A percentile compares a stretch with the other conserved stretches of the same genome.
phyloP scores from a whole-genome alignment of 2,888 invertebrate species.

The Brachylomia viminalis region DNA sequence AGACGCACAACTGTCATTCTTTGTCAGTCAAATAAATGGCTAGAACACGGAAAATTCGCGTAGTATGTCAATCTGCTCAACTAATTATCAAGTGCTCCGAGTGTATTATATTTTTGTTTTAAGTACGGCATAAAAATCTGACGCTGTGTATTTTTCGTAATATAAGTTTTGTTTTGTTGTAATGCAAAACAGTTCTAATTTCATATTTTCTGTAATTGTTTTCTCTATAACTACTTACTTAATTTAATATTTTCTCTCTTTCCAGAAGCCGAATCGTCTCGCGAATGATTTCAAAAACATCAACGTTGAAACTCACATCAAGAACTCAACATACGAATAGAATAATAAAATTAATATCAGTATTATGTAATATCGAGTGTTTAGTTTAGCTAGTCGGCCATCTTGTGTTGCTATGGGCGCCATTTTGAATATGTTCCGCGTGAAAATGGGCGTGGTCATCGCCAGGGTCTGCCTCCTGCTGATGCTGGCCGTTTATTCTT shows the following conservation, averaged over 20 bases:
- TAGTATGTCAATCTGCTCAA: neutral
- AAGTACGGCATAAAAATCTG: neutral
- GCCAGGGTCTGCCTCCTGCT: conserved; percentile 79
- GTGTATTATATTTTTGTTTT: neutral
- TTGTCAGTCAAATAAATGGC: neutral
- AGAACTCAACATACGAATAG: conserved; percentile 71
- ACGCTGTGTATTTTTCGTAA: no score
- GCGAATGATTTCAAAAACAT: conserved; percentile 81
- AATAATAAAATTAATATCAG: conserved; percentile 69
- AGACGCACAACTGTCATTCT: neutral
- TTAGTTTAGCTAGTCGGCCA: conserved; percentile 77
- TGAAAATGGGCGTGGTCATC: conserved; percentile 75
- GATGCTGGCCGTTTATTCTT: conserved; percentile 83
- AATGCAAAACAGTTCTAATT: neutral
- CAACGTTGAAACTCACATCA: conserved; percentile 56
- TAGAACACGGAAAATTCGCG: neutral
- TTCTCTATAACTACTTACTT: neutral
- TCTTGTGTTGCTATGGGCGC: conserved; percentile 80
- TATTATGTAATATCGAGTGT: conserved; percentile 86
- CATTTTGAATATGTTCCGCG: conserved; percentile 79
- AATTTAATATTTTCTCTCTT: conserved; percentile 65
- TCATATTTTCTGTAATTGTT: neutral
- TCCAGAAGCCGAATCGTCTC: conserved; percentile 72
- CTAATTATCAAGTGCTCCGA: neutral
- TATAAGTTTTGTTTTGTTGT: neutral